Base-by-base conservation (phyloP, 2,797 vertebrate species). In the Lemur catta region DNA sequence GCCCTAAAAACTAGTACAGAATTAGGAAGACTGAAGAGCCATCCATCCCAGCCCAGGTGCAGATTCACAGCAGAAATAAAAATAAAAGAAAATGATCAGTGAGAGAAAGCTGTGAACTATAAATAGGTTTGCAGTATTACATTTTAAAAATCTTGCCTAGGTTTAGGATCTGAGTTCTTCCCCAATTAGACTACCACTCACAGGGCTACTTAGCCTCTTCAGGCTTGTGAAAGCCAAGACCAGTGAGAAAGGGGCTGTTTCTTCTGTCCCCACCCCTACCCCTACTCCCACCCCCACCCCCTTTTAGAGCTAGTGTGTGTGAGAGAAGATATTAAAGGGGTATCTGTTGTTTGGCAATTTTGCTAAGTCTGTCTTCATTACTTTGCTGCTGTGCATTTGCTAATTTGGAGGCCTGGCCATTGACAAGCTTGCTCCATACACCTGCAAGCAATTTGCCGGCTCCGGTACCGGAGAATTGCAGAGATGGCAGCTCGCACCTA, bases 391-490 rank as follows among this genome's bases (percentile, higher is more conserved):
- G 99, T 99, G 99, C 99, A 99, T 99, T 99, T 99, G 99, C 99
- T 99, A 99, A 99, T 99, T 99, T 99, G 99, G 99, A 99, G 99
- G 98, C 98, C 99, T 98, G 99, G 99, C 99, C 99, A 99, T 99
- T 99, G 99, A 99, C 99, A 99, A 99, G 99, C 98, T 98, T 98
- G 98, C 98, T 99, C 98, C 99, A 99, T 99, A 99, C 99, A 99
- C 99, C 99, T 99, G 99, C 99, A 99, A 99, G 99, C 99, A 99
- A 99, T 99, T 99, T 99, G 99, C 99, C 98, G 98, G 98, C 99
- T 99, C 99, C 98, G 99, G 99, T 99, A 99, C 99, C 98, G 98
- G 98, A 98, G 99, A 99, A 99, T 99, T 99, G 98, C 98, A 98
- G 99, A 99, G 99, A 99, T 99, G 99, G 99, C 99, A 99, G 99